Percentiles rank a stretch among this genome's conserved stretches.
Conservation (phyloP, 30 jellyfish, hydroid and myxozoan species). For the Aurelia sp. region DNA sequence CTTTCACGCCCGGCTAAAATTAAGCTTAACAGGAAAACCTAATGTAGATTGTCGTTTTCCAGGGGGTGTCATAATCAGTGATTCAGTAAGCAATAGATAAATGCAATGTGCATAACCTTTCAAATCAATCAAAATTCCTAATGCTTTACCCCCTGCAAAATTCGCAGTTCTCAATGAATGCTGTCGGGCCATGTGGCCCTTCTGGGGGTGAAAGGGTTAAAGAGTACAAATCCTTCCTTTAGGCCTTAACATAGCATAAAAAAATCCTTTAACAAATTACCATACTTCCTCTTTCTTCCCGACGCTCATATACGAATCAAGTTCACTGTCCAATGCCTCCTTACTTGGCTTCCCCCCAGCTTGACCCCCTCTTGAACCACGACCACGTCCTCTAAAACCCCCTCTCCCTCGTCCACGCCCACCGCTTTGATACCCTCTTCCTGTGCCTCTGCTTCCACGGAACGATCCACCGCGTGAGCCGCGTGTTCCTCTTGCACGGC, state of each 20-base stretch:
- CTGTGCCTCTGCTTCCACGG: conserved; percentile 29
- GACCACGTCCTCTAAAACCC: conserved; percentile 28
- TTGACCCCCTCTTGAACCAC: conserved; percentile 28
- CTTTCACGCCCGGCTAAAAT: too few species aligned
- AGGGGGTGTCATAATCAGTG: too few species aligned
- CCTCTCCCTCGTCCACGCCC: conserved; percentile 36
- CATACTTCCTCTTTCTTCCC: conserved; percentile 42
- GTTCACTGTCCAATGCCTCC: conserved; percentile 61
- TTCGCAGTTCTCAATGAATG: too few species aligned
- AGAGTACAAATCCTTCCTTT: too few species aligned
- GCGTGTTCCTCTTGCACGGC: conserved; percentile 10
- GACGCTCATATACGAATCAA: conserved; percentile 66
- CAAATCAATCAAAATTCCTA: too few species aligned
- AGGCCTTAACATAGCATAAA: neutral
- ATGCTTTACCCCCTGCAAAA: too few species aligned
- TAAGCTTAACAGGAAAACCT: too few species aligned
- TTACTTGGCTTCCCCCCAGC: conserved; percentile 17
- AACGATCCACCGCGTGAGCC: conserved; percentile 32
- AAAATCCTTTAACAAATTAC: neutral
- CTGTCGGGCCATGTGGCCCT: too few species aligned
- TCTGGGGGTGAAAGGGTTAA: too few species aligned
- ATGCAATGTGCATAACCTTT: too few species aligned
- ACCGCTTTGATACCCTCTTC: conserved; percentile 19
- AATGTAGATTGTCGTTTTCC: too few species aligned
- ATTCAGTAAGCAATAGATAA: too few species aligned